Percentiles rank a stretch among this genome's conserved stretches.
Conservation (phyloP, 2,797 vertebrate species). For the Staurois parvus region DNA sequence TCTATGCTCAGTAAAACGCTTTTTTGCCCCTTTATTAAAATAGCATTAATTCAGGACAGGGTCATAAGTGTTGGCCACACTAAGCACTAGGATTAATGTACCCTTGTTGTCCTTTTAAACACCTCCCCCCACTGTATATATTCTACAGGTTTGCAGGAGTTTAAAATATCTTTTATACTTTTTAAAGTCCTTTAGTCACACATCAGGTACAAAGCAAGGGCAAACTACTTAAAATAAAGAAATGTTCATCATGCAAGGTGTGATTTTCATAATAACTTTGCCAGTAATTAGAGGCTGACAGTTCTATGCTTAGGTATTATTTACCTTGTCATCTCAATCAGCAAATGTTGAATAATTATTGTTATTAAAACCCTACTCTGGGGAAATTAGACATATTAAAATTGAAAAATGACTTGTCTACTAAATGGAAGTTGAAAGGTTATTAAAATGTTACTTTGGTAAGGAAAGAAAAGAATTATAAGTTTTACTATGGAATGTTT, state of each 20-base stretch:
- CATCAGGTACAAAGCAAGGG: not conserved
- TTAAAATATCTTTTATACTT: not conserved
- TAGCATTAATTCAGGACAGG: too few species aligned
- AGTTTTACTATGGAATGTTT: conserved; percentile 17
- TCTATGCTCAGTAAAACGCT: too few species aligned
- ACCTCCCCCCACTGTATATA: too few species aligned
- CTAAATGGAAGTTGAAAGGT: conserved; percentile 49
- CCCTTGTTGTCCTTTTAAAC: too few species aligned
- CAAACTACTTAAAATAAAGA: conserved; percentile 22
- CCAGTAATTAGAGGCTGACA: conserved; percentile 46
- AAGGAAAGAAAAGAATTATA: not conserved
- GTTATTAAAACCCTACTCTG: conserved; percentile 49
- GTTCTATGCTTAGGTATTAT: conserved; percentile 45
- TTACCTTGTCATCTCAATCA: conserved; percentile 52
- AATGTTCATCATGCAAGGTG: conserved; percentile 31
- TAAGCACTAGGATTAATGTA: too few species aligned
- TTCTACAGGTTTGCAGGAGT: not conserved
- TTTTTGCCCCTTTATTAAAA: too few species aligned
- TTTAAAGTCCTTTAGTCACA: not conserved
- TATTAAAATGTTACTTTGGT: conserved; percentile 34
- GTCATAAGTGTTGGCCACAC: too few species aligned
- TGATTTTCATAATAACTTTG: conserved; percentile 23
- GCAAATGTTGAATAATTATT: conserved; percentile 53
- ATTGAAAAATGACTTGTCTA: conserved; percentile 51
- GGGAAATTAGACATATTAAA: conserved; percentile 44